phyloP scores from a whole-genome alignment of 2,888 invertebrate genomes.

The Melitaea athalia region DNA sequence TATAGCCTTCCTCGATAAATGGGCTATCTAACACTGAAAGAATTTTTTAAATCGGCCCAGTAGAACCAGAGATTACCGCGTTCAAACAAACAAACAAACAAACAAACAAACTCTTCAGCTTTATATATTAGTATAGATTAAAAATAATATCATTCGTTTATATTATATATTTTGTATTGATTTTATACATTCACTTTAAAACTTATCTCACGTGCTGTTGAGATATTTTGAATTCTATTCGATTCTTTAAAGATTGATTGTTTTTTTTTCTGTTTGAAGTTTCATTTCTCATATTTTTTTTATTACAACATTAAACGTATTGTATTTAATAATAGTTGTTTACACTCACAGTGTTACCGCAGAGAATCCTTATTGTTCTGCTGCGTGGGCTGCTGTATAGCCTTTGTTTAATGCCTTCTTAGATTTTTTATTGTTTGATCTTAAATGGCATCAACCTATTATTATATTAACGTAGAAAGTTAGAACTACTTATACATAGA shows the following conservation, averaged over 20 bases:
- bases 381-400: conserved; percentile 21
- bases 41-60: too few species aligned
- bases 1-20: too few species aligned
- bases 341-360: neutral
- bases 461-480: neutral
- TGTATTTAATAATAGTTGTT: conserved; percentile 8
- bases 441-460: conserved; percentile 12
- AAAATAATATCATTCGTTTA: too few species aligned
- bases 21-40: too few species aligned
- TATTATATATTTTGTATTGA: too few species aligned
- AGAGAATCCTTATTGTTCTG: conserved; percentile 12
- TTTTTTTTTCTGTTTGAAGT: neutral
- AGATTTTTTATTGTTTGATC: conserved; percentile 18
- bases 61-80: too few species aligned
- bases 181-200: too few species aligned
- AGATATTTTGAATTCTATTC: too few species aligned
- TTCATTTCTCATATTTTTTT: neutral
- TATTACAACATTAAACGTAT: neutral
- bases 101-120: too few species aligned
- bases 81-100: too few species aligned
- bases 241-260: neutral
- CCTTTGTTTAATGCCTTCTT: conserved; percentile 16
- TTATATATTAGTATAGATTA: too few species aligned
- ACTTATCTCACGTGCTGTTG: too few species aligned
- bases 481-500: neutral